Evolutionary conservation across 2,888 invertebrate species (phyloP).

Genomic region (Cephus spinipes): DNA sequence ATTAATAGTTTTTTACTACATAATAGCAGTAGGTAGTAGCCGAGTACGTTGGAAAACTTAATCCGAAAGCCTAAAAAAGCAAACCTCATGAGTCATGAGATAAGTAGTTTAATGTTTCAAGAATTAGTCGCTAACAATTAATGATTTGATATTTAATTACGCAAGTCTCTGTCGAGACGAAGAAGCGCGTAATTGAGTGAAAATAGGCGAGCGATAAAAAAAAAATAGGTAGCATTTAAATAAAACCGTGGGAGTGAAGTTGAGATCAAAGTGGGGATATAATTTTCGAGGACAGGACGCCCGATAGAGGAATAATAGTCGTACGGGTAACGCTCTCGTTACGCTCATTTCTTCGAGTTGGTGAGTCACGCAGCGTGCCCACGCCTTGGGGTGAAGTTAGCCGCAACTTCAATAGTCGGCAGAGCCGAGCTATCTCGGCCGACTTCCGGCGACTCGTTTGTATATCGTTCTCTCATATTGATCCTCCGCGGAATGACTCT

Average conservation of each 20-base stretch:
- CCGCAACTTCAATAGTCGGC: conserved; percentile 10
- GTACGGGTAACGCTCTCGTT: background rate
- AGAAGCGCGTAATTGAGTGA: background rate
- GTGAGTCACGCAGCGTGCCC: conserved; percentile 52
- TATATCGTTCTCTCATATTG: conserved; percentile 57
- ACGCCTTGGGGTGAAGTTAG: conserved; percentile 43
- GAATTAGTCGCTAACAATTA: too few relatives aligned
- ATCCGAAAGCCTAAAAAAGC: background rate
- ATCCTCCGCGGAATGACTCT: conserved; percentile 45
- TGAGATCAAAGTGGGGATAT: background rate
- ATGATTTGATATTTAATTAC: too few relatives aligned
- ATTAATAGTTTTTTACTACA: background rate
- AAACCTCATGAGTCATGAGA: background rate
- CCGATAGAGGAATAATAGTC: background rate
- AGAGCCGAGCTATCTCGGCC: conserved; percentile 51
- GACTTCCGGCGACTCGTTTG: conserved; percentile 57
- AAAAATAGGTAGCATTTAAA: background rate
- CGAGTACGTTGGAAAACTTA: background rate
- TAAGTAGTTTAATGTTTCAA: background rate
- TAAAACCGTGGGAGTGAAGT: background rate
- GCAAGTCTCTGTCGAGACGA: too few relatives aligned
- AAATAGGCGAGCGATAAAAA: background rate
- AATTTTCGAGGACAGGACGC: background rate
- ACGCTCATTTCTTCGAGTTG: conserved; percentile 11
- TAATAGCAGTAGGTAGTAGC: background rate